Conservation (phyloP, 2,888 invertebrate genomes). For the Drosophila limbata region DNA sequence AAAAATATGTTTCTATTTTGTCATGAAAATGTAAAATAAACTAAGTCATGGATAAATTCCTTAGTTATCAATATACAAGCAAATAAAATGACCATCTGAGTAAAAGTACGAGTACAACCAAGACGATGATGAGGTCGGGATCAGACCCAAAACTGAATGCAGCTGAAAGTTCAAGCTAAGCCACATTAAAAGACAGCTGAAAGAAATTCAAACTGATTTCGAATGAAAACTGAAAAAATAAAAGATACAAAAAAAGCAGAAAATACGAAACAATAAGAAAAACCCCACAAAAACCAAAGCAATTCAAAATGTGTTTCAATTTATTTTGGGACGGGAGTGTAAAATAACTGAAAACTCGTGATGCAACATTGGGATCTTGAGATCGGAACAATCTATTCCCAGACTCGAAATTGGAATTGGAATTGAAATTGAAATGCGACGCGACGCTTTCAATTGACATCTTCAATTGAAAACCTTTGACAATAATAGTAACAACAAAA, state of each 20-base stretch:
- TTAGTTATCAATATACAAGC: conserved; percentile 13
- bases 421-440: background rate
- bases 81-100: conserved; percentile 12
- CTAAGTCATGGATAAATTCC: conserved; percentile 11
- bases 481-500: conserved; percentile 20
- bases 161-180: conserved; percentile 27
- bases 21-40: conserved; percentile 41
- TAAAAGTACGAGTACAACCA: conserved; percentile 4
- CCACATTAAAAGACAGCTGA: background rate
- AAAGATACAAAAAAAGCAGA: conserved; percentile 29
- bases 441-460: conserved; percentile 15
- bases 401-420: background rate
- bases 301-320: conserved; percentile 4
- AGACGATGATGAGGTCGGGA: background rate
- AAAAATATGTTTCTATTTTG: conserved; percentile 53
- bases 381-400: conserved; percentile 12
- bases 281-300: background rate
- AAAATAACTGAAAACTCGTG: conserved; percentile 4
- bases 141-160: conserved; percentile 14
- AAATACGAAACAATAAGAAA: conserved; percentile 33
- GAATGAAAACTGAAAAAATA: conserved; percentile 56
- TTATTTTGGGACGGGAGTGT: background rate
- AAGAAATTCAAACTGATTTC: conserved; percentile 37
- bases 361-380: conserved; percentile 6
- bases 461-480: conserved; percentile 38